Conservation (phyloP, 2,797 vertebrate species). For the Alca torda region DNA sequence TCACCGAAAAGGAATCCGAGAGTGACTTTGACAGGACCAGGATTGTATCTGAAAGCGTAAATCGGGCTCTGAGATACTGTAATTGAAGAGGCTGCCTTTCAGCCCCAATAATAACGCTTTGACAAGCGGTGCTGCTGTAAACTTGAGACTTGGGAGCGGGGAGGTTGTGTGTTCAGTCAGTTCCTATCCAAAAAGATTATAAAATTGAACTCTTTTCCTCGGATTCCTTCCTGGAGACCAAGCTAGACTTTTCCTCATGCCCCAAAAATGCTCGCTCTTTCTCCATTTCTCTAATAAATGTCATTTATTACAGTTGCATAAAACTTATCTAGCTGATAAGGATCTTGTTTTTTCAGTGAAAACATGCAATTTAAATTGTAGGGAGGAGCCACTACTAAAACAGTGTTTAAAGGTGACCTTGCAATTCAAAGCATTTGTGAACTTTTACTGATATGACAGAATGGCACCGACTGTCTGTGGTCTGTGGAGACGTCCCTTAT, state of each 20-base stretch:
- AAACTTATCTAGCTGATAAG: not conserved
- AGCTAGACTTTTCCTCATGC: not conserved
- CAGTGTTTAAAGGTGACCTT: not conserved
- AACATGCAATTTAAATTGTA: not conserved
- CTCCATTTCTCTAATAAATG: not conserved
- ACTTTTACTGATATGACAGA: fast-evolving
- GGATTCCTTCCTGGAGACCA: not conserved
- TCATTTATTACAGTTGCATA: not conserved
- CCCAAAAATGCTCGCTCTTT: not conserved
- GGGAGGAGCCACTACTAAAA: not conserved
- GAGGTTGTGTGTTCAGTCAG: not conserved
- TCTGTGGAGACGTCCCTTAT: fast-evolving
- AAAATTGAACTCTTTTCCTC: not conserved
- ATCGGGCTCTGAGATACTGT: not conserved
- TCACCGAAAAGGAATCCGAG: not conserved
- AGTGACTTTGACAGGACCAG: not conserved
- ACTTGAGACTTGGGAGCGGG: not conserved
- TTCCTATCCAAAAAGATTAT: not conserved
- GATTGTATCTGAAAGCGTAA: not conserved
- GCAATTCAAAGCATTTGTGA: not conserved
- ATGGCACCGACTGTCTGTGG: not conserved
- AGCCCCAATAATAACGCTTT: not conserved
- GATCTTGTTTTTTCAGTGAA: not conserved
- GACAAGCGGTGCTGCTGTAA: not conserved
- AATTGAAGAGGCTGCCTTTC: not conserved